A percentile compares a stretch with the other conserved stretches of the same genome.
Conservation (phyloP, 2,888 invertebrate species). For the Congeria kusceri region DNA sequence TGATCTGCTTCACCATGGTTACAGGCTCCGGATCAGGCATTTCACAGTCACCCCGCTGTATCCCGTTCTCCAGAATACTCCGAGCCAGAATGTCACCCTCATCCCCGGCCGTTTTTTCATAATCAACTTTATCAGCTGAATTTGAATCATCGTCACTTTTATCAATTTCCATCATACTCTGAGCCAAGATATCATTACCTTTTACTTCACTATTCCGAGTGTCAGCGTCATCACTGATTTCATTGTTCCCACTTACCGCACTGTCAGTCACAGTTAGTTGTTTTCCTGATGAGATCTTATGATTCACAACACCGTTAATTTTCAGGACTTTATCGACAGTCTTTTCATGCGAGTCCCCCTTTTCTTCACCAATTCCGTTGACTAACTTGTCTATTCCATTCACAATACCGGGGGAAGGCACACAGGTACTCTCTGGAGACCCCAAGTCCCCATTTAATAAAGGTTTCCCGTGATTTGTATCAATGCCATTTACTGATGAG, state of each 20-base stretch:
- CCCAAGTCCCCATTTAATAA: slow-evolving; percentile 63
- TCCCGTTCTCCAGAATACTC: slow-evolving; percentile 59
- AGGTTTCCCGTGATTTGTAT: slow-evolving; percentile 35
- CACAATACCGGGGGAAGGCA: slow-evolving; percentile 61
- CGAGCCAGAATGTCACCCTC: slow-evolving; percentile 56
- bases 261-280: slow-evolving; percentile 23
- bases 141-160: slow-evolving; percentile 46
- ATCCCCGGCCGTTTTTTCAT: slow-evolving; percentile 35
- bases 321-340: slow-evolving; percentile 63
- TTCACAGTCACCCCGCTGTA: slow-evolving; percentile 61
- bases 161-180: slow-evolving; percentile 57
- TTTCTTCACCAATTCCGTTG: slow-evolving; percentile 57
- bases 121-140: slow-evolving; percentile 32
- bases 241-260: slow-evolving; percentile 18
- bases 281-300: slow-evolving; percentile 59
- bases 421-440: slow-evolving; percentile 57
- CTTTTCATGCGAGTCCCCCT: slow-evolving; percentile 32
- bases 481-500: slow-evolving; percentile 68
- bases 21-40: slow-evolving; percentile 55
- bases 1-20: slow-evolving; percentile 59
- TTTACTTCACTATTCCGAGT: slow-evolving; percentile 30
- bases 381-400: slow-evolving; percentile 59
- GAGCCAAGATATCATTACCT: slow-evolving; percentile 56
- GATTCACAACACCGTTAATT: slow-evolving; percentile 76
- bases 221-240: slow-evolving; percentile 4